Evolutionary conservation across 2,888 invertebrate species (phyloP), one percentile per base, ranked within the genome.

Genomic region (Halictus quadricinctus): DNA sequence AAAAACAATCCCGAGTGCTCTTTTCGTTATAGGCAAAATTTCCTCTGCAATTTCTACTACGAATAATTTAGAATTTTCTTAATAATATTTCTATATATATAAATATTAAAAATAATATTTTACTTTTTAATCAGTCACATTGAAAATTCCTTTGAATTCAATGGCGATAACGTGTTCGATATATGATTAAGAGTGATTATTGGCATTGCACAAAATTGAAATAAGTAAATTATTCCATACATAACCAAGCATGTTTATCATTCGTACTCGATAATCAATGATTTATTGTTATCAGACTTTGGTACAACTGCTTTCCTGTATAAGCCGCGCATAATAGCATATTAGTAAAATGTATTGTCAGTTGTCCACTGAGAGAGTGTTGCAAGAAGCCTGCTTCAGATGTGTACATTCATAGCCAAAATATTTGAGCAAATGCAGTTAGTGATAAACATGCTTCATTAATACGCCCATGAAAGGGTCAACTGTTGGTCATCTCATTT

Each of bases 61-160:
- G 13, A 64, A 64, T 15, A 64, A 29, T 29, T 36, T 36, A 29
- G 29, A 29, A 64, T 29, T 29, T 64, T 64, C 15, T 64, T 64
- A 64, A 29, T 18, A 2, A 60, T 25, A 64, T 7, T 29, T 18
- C 18, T 29, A 18, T 64, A 58, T 29, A 2, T 64, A n/a, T 10
- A 64, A 64, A 18, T 64, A 64, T 64, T 29, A 64, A 64, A 64
- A 64, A 64, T 64, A 64, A 29, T 29, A 29, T 64, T 64, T 29
- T 15, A 29, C 29, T 64, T 64, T 64, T 64, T 64, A 64, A 29
- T 64, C 64, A 25, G 64, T 64, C 64, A 64, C 25, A 64, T 64
- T 64, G 29, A 64, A 64, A 64, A 29, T 64, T 64, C 29, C 29
- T 29, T 29, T 64, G 18, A 64, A 64, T 64, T 64, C 18, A 64